Evolutionary conservation across 2,113 vertebrate genomes (phyloP).

Genomic region (Euleptes europaea): DNA sequence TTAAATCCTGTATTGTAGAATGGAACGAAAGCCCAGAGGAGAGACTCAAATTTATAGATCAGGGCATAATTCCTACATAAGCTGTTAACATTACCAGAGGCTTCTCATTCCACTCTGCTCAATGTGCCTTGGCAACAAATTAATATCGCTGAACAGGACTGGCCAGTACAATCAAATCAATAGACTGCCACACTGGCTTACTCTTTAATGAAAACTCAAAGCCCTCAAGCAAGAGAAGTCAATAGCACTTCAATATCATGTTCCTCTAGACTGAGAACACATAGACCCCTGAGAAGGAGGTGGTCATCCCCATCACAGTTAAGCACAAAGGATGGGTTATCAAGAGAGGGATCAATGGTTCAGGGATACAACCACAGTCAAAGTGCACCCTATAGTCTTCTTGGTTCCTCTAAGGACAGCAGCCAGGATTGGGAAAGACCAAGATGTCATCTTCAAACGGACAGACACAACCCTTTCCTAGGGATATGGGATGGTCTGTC

Average conservation of each 20-base stretch:
- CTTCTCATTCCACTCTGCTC: too few relatives aligned
- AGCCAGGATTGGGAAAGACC: too few relatives aligned
- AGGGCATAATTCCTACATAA: too few relatives aligned
- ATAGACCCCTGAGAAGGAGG: background rate
- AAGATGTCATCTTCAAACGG: background rate
- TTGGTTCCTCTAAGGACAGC: background rate
- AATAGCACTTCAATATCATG: background rate
- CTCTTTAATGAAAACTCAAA: background rate
- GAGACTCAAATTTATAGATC: too few relatives aligned
- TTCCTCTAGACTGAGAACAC: background rate
- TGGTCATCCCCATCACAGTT: background rate
- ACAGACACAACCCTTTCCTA: background rate
- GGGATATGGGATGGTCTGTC: background rate
- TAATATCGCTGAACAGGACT: too few relatives aligned
- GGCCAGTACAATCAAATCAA: background rate
- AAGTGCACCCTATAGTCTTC: background rate
- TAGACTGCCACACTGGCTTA: background rate
- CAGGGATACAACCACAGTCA: background rate
- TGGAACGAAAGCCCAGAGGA: too few relatives aligned
- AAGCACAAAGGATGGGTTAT: background rate
- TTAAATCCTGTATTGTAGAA: too few relatives aligned
- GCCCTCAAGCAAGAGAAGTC: background rate
- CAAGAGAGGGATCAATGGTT: background rate
- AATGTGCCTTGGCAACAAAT: too few relatives aligned
- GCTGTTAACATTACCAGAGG: too few relatives aligned